These are phyloP conservation scores for Herpetotheres cachinnans DNA, from an alignment of 2,113 vertebrate genomes.

Conservation along the genomic window DNA sequence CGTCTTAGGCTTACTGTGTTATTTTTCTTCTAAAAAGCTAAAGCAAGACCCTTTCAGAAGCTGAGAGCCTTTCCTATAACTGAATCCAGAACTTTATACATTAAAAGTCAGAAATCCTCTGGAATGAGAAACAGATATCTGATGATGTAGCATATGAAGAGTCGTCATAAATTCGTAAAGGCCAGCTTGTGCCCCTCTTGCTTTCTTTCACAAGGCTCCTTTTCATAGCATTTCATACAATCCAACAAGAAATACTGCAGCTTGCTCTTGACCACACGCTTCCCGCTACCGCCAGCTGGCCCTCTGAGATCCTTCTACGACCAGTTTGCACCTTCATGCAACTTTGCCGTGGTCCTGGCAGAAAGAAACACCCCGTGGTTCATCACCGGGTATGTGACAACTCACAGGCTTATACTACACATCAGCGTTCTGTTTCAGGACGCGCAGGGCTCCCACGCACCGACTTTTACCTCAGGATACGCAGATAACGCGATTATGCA, in stretches of 20 bases:
- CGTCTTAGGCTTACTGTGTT: neutral
- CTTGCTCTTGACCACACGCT: slow-evolving; percentile 70
- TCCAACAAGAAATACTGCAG: slow-evolving; percentile 62
- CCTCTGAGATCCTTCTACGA: slow-evolving; percentile 73
- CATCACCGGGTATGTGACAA: neutral
- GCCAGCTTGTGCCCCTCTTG: slow-evolving; percentile 59
- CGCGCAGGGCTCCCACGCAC: rapidly evolving
- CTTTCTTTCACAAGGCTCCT: slow-evolving; percentile 54
- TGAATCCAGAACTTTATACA: neutral
- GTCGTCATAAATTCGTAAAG: slow-evolving; percentile 76
- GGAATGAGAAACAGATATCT: too few species aligned
- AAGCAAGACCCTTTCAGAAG: neutral
- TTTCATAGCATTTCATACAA: slow-evolving; percentile 60
- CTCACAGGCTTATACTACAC: neutral
- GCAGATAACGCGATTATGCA: too few species aligned
- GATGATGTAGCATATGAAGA: slow-evolving; percentile 54
- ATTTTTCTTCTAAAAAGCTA: neutral
- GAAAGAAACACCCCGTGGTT: neutral
- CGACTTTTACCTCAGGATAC: neutral
- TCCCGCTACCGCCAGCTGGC: slow-evolving; percentile 38
- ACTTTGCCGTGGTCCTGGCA: slow-evolving; percentile 78
- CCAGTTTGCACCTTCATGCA: slow-evolving; percentile 81
- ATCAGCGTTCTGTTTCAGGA: neutral
- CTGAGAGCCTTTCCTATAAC: neutral
- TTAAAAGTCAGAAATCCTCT: neutral